phyloP scores from a whole-genome alignment of 2,888 invertebrate species.

The Eretmocerus hayati region DNA sequence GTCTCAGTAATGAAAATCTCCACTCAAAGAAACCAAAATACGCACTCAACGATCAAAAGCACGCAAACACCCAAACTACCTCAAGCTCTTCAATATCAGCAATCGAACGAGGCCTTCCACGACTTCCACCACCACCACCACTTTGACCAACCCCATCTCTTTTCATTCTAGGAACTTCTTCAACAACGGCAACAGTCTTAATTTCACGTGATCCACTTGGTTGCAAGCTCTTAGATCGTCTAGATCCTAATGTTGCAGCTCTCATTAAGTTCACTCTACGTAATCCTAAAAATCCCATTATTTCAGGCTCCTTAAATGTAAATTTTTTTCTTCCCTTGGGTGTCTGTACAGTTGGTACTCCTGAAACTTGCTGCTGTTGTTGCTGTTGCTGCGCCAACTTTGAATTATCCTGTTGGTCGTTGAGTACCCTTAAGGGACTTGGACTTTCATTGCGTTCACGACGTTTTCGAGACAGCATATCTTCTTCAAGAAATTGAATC shows the following conservation, averaged over 20 bases:
- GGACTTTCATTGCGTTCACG: slow-evolving; percentile 16
- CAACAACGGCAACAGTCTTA: no score
- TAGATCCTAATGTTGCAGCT: background rate
- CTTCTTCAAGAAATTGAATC: no score
- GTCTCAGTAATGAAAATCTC: no score
- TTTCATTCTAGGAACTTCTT: no score
- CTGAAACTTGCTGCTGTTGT: no score
- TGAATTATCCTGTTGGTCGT: no score
- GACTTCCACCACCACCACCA: no score
- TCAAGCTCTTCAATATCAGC: slow-evolving; percentile 42
- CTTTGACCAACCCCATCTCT: no score
- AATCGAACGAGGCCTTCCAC: background rate
- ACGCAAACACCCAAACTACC: slow-evolving; percentile 28
- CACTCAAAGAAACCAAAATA: no score
- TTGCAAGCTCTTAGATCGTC: slow-evolving; percentile 13
- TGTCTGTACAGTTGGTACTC: slow-evolving; percentile 33
- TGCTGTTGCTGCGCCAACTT: no score
- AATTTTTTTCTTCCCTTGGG: slow-evolving; percentile 70
- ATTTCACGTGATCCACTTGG: no score
- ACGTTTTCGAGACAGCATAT: slow-evolving; percentile 13
- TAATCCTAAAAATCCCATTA: slow-evolving; percentile 48
- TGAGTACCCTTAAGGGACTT: no score
- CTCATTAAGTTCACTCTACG: slow-evolving; percentile 16
- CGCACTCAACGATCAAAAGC: background rate
- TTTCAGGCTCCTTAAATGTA: slow-evolving; percentile 77